Percentiles rank a stretch among this genome's conserved stretches.
These are phyloP conservation scores for Ptiloglossa arizonensis DNA, from an alignment of 1,140 invertebrate species.

Conservation along the genomic window DNA sequence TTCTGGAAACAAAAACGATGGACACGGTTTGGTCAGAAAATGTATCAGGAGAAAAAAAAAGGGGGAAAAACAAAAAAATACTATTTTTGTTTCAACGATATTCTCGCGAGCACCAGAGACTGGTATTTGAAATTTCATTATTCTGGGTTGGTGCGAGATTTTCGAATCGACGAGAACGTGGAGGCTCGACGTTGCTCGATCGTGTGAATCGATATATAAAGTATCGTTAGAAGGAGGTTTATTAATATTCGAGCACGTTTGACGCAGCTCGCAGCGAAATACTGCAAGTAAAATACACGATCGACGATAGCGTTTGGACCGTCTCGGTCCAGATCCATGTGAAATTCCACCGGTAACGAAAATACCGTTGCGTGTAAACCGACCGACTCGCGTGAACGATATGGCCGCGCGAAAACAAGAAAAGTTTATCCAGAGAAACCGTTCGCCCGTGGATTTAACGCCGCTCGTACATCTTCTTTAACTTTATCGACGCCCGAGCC, in stretches of 20 bases:
- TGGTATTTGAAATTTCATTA: conserved; percentile 9
- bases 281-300: conserved; percentile 25
- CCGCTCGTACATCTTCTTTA: conserved; percentile 39
- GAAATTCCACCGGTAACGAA: conserved; percentile 33
- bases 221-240: conserved; percentile 18
- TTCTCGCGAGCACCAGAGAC: not conserved
- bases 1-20: too few species aligned
- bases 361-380: conserved; percentile 33
- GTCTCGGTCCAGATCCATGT: conserved; percentile 7
- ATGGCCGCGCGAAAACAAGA: conserved; percentile 27
- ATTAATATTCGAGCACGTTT: conserved; percentile 36
- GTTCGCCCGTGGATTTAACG: conserved; percentile 27
- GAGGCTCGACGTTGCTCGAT: not conserved
- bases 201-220: not conserved
- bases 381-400: conserved; percentile 36
- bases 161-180: not conserved
- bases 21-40: too few species aligned
- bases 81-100: too few species aligned
- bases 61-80: too few species aligned
- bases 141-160: not conserved
- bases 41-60: too few species aligned
- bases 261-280: not conserved
- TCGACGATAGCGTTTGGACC: not conserved
- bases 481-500: conserved; percentile 18
- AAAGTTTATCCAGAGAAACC: conserved; percentile 42